Percentiles rank a stretch among this genome's conserved stretches.
These are phyloP conservation scores for Hypomesus transpacificus DNA, from an alignment of 2,113 vertebrate genomes.

Conservation along the genomic window DNA sequence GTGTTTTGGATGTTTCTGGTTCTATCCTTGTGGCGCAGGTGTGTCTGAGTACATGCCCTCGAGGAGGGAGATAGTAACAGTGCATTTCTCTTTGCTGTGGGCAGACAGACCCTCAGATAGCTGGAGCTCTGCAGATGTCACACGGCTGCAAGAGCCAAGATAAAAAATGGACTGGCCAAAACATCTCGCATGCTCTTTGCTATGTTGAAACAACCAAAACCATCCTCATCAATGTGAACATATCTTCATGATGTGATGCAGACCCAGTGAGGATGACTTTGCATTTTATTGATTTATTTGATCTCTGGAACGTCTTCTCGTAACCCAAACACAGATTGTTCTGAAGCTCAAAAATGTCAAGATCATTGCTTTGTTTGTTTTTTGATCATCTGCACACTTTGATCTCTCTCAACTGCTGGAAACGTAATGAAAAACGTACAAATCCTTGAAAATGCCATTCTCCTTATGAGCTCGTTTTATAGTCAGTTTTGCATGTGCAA, in stretches of 20 bases:
- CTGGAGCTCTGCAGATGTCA: neutral
- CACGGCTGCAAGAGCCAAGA: neutral
- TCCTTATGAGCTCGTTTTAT: neutral
- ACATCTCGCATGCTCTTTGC: neutral
- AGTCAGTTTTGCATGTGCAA: neutral
- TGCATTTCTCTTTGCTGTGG: neutral
- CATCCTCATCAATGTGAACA: neutral
- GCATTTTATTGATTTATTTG: too few relatives aligned
- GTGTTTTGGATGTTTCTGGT: too few relatives aligned
- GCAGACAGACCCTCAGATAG: neutral
- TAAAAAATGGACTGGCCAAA: neutral
- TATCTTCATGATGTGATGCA: neutral
- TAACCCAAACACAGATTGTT: neutral
- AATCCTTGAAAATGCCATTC: neutral
- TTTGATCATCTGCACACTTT: neutral
- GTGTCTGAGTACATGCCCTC: neutral
- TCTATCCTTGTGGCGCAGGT: neutral
- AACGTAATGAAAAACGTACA: neutral
- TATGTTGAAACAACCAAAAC: neutral
- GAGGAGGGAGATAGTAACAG: neutral
- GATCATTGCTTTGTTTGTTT: neutral
- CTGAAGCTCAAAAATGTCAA: neutral
- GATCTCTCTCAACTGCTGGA: neutral
- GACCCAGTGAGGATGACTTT: neutral
- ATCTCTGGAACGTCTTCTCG: too few relatives aligned